Evolutionary conservation across 2,113 vertebrate species (phyloP).

Genomic region (Xerus inauris): DNA sequence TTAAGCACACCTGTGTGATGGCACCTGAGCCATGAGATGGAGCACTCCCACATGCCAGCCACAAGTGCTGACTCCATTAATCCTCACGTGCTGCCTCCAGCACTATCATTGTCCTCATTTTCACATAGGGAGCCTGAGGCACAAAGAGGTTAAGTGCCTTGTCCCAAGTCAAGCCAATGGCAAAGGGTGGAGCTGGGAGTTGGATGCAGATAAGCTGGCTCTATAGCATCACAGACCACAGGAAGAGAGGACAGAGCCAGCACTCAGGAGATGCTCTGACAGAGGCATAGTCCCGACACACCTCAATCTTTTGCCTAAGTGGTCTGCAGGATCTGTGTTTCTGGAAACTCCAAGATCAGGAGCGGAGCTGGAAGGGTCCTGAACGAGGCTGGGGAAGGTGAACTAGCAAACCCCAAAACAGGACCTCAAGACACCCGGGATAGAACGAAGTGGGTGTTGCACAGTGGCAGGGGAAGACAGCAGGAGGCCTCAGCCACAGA

Average conservation of each 20-base stretch:
- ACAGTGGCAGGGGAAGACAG: too few species aligned
- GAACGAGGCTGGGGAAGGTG: background rate
- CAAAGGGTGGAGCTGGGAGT: too few species aligned
- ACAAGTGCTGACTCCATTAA: background rate
- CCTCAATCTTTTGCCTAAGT: background rate
- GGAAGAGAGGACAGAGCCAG: background rate
- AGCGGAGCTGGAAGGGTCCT: background rate
- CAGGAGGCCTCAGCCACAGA: background rate
- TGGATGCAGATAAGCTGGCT: background rate
- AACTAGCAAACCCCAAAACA: background rate
- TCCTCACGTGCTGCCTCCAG: background rate
- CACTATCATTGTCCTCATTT: background rate
- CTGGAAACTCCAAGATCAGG: background rate
- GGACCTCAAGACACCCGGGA: background rate
- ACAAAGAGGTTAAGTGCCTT: background rate
- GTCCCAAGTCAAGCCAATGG: background rate
- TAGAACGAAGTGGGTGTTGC: fast-evolving
- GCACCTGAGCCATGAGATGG: background rate
- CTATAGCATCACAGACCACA: background rate
- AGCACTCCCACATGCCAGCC: background rate
- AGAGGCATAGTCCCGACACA: background rate
- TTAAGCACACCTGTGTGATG: fast-evolving
- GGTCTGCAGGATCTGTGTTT: background rate
- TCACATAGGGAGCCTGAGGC: background rate
- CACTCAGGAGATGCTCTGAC: background rate